A percentile compares a stretch with the other conserved stretches of the same genome.
These are phyloP conservation scores for Elysia crispata DNA, from an alignment of 2,888 invertebrate species.

Conservation along the genomic window DNA sequence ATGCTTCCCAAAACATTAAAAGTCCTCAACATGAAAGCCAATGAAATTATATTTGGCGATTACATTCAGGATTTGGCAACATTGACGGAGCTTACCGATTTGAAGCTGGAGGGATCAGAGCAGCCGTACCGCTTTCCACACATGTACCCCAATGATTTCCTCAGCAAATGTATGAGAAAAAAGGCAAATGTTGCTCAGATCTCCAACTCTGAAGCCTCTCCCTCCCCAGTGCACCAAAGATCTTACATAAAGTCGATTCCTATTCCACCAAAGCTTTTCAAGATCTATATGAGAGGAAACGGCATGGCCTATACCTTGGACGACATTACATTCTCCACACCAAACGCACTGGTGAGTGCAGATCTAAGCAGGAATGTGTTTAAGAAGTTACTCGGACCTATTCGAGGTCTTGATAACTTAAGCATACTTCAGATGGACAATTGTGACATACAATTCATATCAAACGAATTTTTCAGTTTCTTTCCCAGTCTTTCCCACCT, in stretches of 20 bases:
- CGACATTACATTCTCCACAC: conserved; percentile 24
- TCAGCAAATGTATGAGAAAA: too few species aligned
- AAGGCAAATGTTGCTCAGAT: too few species aligned
- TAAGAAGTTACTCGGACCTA: conserved; percentile 25
- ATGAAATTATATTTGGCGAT: conserved; percentile 42
- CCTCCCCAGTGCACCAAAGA: too few species aligned
- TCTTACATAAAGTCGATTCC: background rate
- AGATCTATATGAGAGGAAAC: conserved; percentile 34
- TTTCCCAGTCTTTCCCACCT: conserved; percentile 36
- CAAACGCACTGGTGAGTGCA: conserved; percentile 34
- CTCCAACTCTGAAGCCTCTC: too few species aligned
- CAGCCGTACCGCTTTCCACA: background rate
- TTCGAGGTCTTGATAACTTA: conserved; percentile 40
- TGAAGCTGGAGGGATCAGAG: conserved; percentile 32
- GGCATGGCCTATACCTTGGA: conserved; percentile 40
- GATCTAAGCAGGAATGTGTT: conserved; percentile 43
- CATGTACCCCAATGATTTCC: background rate
- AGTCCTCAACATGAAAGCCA: conserved; percentile 27
- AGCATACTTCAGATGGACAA: conserved; percentile 17
- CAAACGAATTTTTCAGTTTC: conserved; percentile 32
- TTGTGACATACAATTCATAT: conserved; percentile 32
- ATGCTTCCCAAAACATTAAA: conserved; percentile 43
- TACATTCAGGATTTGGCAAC: conserved; percentile 44
- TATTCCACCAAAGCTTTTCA: conserved; percentile 38
- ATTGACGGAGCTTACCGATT: conserved; percentile 17